Evolutionary conservation across 2,797 vertebrate genomes (phyloP).

Genomic region (Bovichtus variegatus): DNA sequence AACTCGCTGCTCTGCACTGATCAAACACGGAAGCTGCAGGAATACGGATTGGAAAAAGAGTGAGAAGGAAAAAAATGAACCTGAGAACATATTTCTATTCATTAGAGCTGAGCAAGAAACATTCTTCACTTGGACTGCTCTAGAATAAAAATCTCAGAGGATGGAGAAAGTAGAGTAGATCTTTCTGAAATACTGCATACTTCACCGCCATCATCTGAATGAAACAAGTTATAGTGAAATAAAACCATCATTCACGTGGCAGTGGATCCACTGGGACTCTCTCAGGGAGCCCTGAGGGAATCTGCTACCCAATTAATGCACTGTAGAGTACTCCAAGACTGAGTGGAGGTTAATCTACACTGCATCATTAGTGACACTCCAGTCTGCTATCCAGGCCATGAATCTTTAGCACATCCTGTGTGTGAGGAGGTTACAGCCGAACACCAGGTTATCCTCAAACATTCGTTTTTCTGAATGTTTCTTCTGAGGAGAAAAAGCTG

Average conservation of each 20-base stretch:
- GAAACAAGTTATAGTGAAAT: background rate
- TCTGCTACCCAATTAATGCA: background rate
- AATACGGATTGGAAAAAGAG: slow-evolving; percentile 7
- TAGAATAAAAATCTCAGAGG: background rate
- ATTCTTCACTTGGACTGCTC: background rate
- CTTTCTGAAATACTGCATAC: background rate
- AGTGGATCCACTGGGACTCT: background rate
- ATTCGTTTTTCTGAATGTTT: background rate
- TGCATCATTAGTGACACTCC: background rate
- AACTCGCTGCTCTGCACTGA: background rate
- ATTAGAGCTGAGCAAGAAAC: slow-evolving; percentile 3
- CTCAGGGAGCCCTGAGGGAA: background rate
- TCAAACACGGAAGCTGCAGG: slow-evolving; percentile 3
- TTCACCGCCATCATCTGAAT: background rate
- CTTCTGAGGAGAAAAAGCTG: background rate
- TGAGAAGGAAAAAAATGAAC: background rate
- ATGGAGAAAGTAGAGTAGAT: background rate
- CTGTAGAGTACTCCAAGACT: background rate
- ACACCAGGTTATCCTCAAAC: background rate
- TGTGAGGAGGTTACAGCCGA: background rate
- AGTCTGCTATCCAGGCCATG: background rate
- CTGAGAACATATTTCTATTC: slow-evolving; percentile 8
- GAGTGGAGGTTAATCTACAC: background rate
- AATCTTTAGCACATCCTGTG: background rate
- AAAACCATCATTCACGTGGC: background rate